A percentile compares a stretch with the other conserved stretches of the same genome.
These are phyloP conservation scores for Thecocarcelia acutangulata DNA, from an alignment of 2,888 invertebrate species.

Conservation along the genomic window DNA sequence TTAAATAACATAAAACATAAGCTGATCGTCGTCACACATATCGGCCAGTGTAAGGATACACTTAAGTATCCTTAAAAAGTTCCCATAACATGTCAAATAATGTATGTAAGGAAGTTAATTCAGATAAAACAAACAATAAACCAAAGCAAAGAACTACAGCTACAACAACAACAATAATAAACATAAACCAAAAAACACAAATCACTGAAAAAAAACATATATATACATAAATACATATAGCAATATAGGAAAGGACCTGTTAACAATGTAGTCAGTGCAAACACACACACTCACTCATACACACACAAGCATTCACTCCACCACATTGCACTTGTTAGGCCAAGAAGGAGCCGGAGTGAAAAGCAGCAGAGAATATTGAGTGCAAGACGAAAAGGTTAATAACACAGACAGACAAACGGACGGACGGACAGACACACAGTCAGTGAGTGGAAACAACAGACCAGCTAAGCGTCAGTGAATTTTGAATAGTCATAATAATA, in stretches of 20 bases:
- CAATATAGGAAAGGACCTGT: slow-evolving; percentile 48
- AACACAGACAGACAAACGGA: slow-evolving; percentile 53
- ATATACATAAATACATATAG: background rate
- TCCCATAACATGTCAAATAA: slow-evolving; percentile 20
- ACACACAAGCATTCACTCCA: background rate
- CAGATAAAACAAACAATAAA: slow-evolving; percentile 49
- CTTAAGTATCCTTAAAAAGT: slow-evolving; percentile 59
- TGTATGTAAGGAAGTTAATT: slow-evolving; percentile 26
- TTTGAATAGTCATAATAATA: slow-evolving; percentile 36
- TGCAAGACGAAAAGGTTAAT: slow-evolving; percentile 54
- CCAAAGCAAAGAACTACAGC: slow-evolving; percentile 45
- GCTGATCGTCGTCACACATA: too few species aligned
- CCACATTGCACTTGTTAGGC: slow-evolving; percentile 45
- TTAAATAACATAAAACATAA: too few species aligned
- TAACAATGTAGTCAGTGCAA: background rate
- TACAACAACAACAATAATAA: slow-evolving; percentile 35
- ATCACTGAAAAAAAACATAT: slow-evolving; percentile 26
- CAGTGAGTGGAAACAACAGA: background rate
- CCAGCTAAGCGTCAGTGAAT: slow-evolving; percentile 14
- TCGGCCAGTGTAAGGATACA: too few species aligned
- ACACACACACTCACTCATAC: background rate
- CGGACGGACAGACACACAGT: background rate
- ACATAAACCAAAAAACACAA: slow-evolving; percentile 10
- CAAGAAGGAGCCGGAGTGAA: background rate
- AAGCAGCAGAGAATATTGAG: slow-evolving; percentile 15